A percentile compares a stretch with the other conserved stretches of the same genome.
phyloP scores from a whole-genome alignment of 2,888 invertebrate species.

The Patella depressa region DNA sequence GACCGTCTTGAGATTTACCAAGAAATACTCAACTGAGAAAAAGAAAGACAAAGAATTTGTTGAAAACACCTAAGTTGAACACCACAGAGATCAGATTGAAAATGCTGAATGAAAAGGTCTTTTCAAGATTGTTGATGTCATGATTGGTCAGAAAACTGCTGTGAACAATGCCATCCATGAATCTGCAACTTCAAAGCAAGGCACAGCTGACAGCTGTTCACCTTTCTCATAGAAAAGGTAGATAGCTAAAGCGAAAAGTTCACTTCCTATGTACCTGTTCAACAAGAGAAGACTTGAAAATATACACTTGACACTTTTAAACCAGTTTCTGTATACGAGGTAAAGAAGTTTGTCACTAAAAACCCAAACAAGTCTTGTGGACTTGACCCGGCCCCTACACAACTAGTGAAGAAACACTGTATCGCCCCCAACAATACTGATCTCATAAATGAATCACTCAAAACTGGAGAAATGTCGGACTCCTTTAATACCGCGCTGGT shows the following conservation, averaged over 20 bases:
- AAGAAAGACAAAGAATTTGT: background rate
- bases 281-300: background rate
- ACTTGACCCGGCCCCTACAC: background rate
- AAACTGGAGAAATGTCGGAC: background rate
- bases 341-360: background rate
- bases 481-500: background rate
- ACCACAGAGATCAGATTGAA: background rate
- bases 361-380: no score
- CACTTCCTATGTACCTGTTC: background rate
- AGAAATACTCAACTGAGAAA: background rate
- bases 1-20: background rate
- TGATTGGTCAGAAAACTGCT: background rate
- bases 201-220: background rate
- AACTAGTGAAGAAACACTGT: background rate
- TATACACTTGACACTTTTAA: background rate
- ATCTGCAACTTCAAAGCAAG: background rate
- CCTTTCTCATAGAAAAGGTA: background rate
- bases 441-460: background rate
- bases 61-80: background rate
- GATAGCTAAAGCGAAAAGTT: background rate
- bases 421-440: background rate
- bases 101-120: background rate
- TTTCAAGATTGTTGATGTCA: background rate
- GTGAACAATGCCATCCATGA: background rate
- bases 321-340: background rate